These are phyloP conservation scores for Ashinkailepas kermadecensis DNA, from an alignment of 2,888 invertebrate genomes.

Conservation along the genomic window DNA sequence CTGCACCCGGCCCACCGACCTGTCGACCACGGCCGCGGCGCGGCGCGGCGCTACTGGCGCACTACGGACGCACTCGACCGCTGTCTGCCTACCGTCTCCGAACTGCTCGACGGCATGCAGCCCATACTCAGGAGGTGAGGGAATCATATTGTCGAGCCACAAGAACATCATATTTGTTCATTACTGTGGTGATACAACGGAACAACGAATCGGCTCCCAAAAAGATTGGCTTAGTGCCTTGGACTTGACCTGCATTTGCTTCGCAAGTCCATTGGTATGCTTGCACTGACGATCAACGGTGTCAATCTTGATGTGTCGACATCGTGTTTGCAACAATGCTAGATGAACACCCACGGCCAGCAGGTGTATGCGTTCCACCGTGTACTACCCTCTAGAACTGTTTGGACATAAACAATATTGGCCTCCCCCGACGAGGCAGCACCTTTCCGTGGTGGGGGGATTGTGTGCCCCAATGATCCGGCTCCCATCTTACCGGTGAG, in stretches of 20 bases:
- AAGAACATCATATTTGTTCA: no score
- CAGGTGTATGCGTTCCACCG: not conserved
- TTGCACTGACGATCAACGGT: not conserved
- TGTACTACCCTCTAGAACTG: conserved; percentile 11
- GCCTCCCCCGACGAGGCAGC: no score
- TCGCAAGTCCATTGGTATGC: no score
- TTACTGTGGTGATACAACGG: no score
- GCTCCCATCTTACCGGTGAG: no score
- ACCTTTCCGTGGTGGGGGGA: no score
- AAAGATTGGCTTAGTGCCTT: no score
- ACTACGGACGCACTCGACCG: conserved; percentile 38
- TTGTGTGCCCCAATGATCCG: no score
- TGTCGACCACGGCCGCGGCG: conserved; percentile 39
- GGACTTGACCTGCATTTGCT: no score
- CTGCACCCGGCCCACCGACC: conserved; percentile 48
- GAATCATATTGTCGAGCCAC: no score
- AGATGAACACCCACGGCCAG: not conserved
- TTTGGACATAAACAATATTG: not conserved
- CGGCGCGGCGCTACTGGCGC: conserved; percentile 43
- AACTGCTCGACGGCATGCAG: conserved; percentile 25
- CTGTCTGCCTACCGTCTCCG: conserved; percentile 37
- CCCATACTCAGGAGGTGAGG: not conserved
- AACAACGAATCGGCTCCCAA: no score
- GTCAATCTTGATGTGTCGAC: not conserved
- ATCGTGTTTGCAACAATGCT: not conserved